Evolutionary conservation across 2,113 vertebrate genomes (phyloP).

Genomic region (Equus quagga): DNA sequence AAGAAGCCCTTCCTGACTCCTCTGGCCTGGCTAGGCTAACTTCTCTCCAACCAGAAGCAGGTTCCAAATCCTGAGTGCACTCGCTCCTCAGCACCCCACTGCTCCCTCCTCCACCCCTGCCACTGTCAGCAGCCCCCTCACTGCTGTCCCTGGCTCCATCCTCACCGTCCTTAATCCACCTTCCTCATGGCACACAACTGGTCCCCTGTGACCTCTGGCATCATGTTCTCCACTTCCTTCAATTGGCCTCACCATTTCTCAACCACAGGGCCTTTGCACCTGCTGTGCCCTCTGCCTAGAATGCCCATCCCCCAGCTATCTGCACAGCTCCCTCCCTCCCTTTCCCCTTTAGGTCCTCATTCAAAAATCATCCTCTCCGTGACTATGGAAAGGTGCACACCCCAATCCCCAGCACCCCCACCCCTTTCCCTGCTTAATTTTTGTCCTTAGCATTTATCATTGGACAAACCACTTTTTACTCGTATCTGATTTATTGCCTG

Average conservation of each 20-base stretch:
- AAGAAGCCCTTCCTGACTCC: neutral
- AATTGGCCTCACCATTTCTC: neutral
- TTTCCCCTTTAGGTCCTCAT: neutral
- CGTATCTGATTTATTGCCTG: neutral
- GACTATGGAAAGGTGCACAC: neutral
- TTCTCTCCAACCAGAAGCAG: neutral
- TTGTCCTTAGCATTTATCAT: neutral
- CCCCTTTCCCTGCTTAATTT: neutral
- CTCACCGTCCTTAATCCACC: neutral
- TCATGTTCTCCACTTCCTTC: neutral
- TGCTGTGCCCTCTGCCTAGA: neutral
- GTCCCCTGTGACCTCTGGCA: neutral
- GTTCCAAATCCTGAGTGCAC: too few species aligned
- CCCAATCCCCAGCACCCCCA: neutral
- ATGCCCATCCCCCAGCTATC: neutral
- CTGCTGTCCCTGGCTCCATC: neutral
- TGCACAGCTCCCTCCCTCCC: neutral
- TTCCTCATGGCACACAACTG: neutral
- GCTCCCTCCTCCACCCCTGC: neutral
- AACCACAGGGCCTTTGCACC: neutral
- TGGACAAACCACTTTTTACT: neutral
- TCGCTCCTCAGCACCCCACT: neutral
- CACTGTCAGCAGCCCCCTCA: neutral
- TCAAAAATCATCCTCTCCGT: neutral
- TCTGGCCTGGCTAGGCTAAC: too few species aligned